Evolutionary conservation across 2,797 vertebrate genomes (phyloP), one percentile per base, ranked within the genome.

Genomic region (Acanthornis magna): DNA sequence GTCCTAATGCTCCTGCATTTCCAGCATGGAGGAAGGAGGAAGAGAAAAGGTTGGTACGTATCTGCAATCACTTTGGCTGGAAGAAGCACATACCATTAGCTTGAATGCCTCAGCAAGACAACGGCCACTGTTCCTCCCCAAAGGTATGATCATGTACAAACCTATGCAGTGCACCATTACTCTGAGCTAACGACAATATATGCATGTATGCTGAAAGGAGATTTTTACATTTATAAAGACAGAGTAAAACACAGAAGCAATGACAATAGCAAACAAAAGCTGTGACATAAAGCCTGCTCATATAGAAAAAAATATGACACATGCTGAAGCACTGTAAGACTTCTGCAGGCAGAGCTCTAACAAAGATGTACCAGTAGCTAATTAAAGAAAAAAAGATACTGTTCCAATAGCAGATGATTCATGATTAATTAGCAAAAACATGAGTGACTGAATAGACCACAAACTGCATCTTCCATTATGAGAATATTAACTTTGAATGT

Each of bases 401-500:
- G 76, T 90, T 97, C 66, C 80, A 97, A 88, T 21, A 88, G 86
- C 19, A 95, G 86, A 85, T 85, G 66, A 94, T 94, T 93, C 97
- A 94, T 88, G 88, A 93, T 93, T 97, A 95, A 97, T 97, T 93
- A 97, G 54, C 88, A 77, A 89, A 97, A 96, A 90, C 74, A 93
- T 40, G n/a, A 91, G 50, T 4, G 23, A 74, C 58, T 89, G 67
- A 96, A 91, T 5, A 93, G 43, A 84, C 36, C 54, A 95, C 48
- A 96, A 93, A 93, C 14, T 94, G n/a, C 50, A 75, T 89, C 82
- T 86, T 95, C 72, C 77, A 70, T 89, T 85, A 89, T 27, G 30
- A 89, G 70, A 80, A 85, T 85, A 94, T 87, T 92, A 90, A 95
- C 82, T 85, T 83, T 67, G 66, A 82, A 85, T 85, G 72, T 53